A percentile compares a stretch with the other conserved stretches of the same genome.
phyloP scores from a whole-genome alignment of 2,113 vertebrate genomes.

The Nanorana parkeri region DNA sequence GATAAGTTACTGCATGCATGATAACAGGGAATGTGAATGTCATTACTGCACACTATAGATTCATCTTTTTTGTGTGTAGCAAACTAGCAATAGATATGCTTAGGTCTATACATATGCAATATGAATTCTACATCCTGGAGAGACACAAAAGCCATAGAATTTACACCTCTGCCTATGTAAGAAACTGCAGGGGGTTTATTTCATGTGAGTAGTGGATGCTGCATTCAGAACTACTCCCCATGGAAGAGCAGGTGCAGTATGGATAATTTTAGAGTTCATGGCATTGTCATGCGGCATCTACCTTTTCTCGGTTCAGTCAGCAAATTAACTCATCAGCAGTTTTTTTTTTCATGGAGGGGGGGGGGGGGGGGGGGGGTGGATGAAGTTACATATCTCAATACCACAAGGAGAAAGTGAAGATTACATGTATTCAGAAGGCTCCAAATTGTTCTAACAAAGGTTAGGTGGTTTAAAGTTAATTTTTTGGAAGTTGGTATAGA shows the following conservation, averaged over 20 bases:
- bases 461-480: too few species aligned
- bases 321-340: not conserved
- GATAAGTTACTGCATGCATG: too few species aligned
- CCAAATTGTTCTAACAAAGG: not conserved
- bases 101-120: too few species aligned
- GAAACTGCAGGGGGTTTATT: constrained; percentile 9
- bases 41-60: too few species aligned
- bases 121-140: not conserved
- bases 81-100: too few species aligned
- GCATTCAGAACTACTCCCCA: not conserved
- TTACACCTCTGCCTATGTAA: not conserved
- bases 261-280: not conserved
- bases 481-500: too few species aligned
- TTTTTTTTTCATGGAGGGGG: too few species aligned
- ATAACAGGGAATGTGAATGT: too few species aligned
- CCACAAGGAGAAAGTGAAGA: not conserved
- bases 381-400: not conserved
- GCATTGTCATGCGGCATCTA: not conserved
- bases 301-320: not conserved
- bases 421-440: not conserved
- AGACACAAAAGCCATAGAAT: not conserved
- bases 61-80: too few species aligned
- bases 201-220: not conserved
- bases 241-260: not conserved
- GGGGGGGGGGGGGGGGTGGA: too few species aligned